A percentile compares a stretch with the other conserved stretches of the same genome.
phyloP scores from a whole-genome alignment of 2,797 vertebrate genomes.

The Oophaga sylvatica region DNA sequence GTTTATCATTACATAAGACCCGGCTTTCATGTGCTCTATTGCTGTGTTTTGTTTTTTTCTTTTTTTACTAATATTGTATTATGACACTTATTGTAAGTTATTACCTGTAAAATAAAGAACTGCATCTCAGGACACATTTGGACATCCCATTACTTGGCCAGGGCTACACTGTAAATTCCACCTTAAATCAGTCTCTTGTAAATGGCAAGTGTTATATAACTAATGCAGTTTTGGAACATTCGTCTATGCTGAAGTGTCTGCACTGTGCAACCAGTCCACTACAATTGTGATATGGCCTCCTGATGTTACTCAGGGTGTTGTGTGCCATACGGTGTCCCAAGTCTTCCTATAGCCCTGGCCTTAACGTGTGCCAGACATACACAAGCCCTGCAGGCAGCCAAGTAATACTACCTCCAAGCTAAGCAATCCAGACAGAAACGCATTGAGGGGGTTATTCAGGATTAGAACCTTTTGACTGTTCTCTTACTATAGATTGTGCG shows the following conservation, averaged over 20 bases:
- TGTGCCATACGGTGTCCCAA: not conserved
- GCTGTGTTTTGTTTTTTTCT: not conserved
- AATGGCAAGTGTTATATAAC: not conserved
- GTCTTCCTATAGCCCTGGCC: not conserved
- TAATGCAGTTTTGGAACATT: not conserved
- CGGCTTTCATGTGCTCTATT: not conserved
- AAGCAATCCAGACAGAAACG: not conserved
- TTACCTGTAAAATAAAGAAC: not conserved
- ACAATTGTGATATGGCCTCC: no score
- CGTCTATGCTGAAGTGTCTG: not conserved
- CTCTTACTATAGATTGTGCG: not conserved
- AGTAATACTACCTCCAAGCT: not conserved
- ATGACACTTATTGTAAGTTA: constrained; percentile 1
- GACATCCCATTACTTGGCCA: not conserved
- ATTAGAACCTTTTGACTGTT: not conserved
- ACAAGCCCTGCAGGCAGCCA: not conserved
- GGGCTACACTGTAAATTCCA: not conserved
- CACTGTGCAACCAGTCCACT: not conserved
- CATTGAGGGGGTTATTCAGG: not conserved
- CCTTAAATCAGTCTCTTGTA: not conserved
- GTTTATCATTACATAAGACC: no score
- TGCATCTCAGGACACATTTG: not conserved
- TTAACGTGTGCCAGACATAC: not conserved
- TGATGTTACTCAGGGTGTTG: not conserved
- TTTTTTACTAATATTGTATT: constrained; percentile 11